These are phyloP conservation scores for Orussus abietinus DNA, from an alignment of 1,140 invertebrate species.

Conservation along the genomic window DNA sequence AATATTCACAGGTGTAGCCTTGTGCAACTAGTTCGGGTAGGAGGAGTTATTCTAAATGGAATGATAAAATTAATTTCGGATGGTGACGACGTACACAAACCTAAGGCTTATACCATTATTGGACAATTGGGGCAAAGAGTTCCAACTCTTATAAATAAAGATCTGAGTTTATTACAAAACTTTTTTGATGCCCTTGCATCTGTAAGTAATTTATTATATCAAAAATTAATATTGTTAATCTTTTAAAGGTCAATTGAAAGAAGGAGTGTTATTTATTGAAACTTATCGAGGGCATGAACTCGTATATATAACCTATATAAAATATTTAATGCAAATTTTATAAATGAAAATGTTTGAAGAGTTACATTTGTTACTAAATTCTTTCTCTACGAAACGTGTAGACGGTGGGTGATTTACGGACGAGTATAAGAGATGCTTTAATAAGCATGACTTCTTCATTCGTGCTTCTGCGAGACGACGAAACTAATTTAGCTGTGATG, in stretches of 20 bases:
- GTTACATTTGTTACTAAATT: too few species aligned
- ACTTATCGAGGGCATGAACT: too few species aligned
- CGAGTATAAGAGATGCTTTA: slow-evolving; percentile 59
- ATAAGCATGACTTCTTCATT: slow-evolving; percentile 59
- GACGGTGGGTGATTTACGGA: slow-evolving; percentile 54
- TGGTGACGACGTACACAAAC: slow-evolving; percentile 59
- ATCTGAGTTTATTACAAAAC: slow-evolving; percentile 61
- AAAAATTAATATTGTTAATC: slow-evolving; percentile 8
- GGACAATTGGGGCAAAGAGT: slow-evolving; percentile 68
- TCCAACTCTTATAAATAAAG: slow-evolving; percentile 66
- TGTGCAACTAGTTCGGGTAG: slow-evolving; percentile 39
- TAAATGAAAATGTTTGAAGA: too few species aligned
- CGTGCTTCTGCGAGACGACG: slow-evolving; percentile 37
- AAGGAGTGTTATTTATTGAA: too few species aligned
- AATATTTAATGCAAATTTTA: neutral
- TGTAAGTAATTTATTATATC: slow-evolving; percentile 42
- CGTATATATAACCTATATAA: too few species aligned
- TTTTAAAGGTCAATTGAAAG: too few species aligned
- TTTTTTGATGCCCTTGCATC: slow-evolving; percentile 64
- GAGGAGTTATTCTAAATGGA: slow-evolving; percentile 45
- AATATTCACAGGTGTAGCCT: slow-evolving; percentile 36
- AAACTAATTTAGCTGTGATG: slow-evolving; percentile 48
- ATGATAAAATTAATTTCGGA: slow-evolving; percentile 47
- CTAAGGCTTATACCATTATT: slow-evolving; percentile 72
- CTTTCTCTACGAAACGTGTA: too few species aligned